Base-by-base conservation (phyloP, 2,113 vertebrate species). In the Arvicanthis niloticus region DNA sequence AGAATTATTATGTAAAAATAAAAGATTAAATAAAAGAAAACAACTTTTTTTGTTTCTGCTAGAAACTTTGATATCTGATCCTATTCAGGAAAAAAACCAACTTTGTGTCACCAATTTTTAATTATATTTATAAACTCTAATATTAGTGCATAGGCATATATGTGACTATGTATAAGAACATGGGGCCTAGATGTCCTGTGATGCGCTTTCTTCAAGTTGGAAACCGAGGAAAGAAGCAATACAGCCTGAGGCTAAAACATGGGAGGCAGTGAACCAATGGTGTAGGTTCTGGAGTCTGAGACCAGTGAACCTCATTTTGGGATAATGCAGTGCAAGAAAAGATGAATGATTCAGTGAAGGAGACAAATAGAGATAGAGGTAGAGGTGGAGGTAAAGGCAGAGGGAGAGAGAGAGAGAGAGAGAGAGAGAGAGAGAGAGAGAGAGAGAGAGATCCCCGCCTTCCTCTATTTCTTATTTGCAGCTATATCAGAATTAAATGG, bases 31-130 rank as follows among this genome's bases (percentile, higher is more conserved):
- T 68, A 68, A 68, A 68, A 68, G 65, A 48, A 56, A 73, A 89
- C 31, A 11, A 10, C 19, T 68, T 88, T 42, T n/a, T 88, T 67
- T 91, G 1, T 91, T 85, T 89, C 45, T 68, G 8, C 8, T n/a
- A 42, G 15, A 88, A 95, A 91, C 51, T 73, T 70, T 85, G 9
- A 17, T 53, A 40, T 78, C 48, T 80, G 45, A 68, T 60, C 29
- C 37, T 42, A 53, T 19, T 60, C 48, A 7, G 24, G 42, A 80
- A 70, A 96, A n/a, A 60, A 68, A n/a, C 24, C 21, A 53, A 60
- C 12, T 78, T 89, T 89, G 67, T 94, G 22, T 62, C 58, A 34
- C 78, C 11, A 51, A 45, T 58, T 96, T 91, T 81, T 68, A 84
- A 76, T 72, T 88, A 77, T 0, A 70, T 21, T 84, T 92, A 31